Base-by-base conservation (phyloP, 1,140 invertebrate species). In the Trichogramma pretiosum region DNA sequence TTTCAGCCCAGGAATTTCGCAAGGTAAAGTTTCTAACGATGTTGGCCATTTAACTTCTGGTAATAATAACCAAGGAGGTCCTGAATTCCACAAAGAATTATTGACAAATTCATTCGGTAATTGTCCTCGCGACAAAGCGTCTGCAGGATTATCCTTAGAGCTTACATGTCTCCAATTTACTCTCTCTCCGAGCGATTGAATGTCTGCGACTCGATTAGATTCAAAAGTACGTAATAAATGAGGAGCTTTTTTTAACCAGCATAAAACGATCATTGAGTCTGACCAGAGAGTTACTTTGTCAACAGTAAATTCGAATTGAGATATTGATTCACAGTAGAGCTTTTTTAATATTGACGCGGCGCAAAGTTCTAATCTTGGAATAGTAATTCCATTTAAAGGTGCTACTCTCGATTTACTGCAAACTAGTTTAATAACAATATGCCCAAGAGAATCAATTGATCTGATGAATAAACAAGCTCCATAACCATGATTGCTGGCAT, bases 301-400 rank as follows among this genome's bases (percentile, higher is more conserved):
- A 23, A 26, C 13, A 3, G 19, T 1, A 14, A 22, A 10, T 0
- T 34, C 30, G 11, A 34, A 5, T 5, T 19, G 4, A 7, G 32
- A 10, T 4, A 4, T 5, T 3, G 4, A 16, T 22, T 43, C 28
- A 7, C 1, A 0, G 7, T n/a, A 21, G 3, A 43, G 22, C 21
- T 21, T 10, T 5, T 63, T 53, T 5, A 72, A 46, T n/a, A 73
- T 39, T 4, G 62, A 26, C 3, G 47, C 33, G n/a, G 21, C 39
- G 46, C 57, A 62, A 14, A 77, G 52, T 56, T 77, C 74, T 11
- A 76, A 51, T 44, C 68, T 34, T 5, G 40, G 47, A 11, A 48
- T 34, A 5, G 47, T 36, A 1, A 23, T 17, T 5, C n/a, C 10
- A 9, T 49, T 40, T 8, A 49, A 26, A 5, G 47, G 47, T 1